Conservation (phyloP, 2,113 vertebrate species). For the Antigone vipio region DNA sequence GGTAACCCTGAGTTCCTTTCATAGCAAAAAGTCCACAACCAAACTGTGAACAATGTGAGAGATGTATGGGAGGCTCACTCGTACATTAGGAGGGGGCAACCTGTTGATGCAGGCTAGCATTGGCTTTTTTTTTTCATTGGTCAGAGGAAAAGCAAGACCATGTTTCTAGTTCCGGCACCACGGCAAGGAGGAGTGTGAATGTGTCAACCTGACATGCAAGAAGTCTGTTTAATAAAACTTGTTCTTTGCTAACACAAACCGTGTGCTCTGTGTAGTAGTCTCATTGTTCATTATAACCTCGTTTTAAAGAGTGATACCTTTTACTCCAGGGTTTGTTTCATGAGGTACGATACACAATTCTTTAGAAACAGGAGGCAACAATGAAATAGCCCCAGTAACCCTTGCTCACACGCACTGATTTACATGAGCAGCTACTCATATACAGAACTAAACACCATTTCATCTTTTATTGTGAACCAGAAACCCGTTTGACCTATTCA, state of each 20-base stretch:
- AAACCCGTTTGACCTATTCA: not conserved
- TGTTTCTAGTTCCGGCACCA: not conserved
- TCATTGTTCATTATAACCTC: not conserved
- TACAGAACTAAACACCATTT: not conserved
- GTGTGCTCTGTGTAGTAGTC: not conserved
- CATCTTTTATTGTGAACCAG: not conserved
- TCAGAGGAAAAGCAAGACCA: not conserved
- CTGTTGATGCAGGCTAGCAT: not conserved
- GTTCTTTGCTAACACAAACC: not conserved
- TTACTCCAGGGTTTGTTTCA: not conserved
- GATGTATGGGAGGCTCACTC: not conserved
- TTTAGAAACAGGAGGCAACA: not conserved
- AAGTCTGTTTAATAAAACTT: constrained; percentile 21
- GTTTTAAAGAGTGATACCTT: not conserved
- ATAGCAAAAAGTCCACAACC: not conserved
- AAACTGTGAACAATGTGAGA: not conserved
- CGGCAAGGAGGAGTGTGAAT: not conserved
- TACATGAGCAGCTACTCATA: not conserved
- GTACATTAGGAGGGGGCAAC: not conserved
- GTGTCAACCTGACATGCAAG: not conserved
- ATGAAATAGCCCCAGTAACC: not conserved
- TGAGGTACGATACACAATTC: not conserved
- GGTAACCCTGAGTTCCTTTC: not conserved
- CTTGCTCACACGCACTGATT: not conserved
- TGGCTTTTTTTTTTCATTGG: not conserved